Evolutionary conservation across 2,113 vertebrate genomes (phyloP), one percentile per base, ranked within the genome.

Genomic region (Cariama cristata): DNA sequence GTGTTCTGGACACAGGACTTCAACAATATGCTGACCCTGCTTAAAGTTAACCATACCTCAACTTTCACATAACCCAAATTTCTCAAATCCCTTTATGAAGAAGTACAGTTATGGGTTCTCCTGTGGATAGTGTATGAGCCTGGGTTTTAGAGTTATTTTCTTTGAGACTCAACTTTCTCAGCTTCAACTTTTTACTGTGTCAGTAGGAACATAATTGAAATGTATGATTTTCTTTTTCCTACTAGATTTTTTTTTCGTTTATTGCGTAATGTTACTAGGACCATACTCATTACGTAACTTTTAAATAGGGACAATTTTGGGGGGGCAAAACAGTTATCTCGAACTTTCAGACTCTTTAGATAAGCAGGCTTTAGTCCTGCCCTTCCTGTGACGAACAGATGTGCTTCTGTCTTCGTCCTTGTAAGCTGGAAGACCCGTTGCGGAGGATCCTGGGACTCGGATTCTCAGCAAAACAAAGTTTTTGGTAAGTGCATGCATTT

Each of bases 341-440:
- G 0, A 79, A 45, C 69, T 75, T 74, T 67, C 96, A 95, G 94
- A n/a, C 94, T 21, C 44, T 53, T 49, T 5, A 95, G 97, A 95
- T 96, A 96, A 95, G 94, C 89, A 96, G 86, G 55, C 86, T 75
- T 79, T 86, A 91, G 92, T 94, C 93, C 94, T 76, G 95, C 95
- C 96, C 96, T 96, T 96, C 90, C 93, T 94, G 95, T 89, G 96
- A 82, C 3, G 0, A 87, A 50, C 76, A 87, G 40, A 64, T 53
- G 47, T 14, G 62, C 49, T 72, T 66, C 63, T 94, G 60, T 14
- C 56, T 72, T 68, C 14, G 0, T 67, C 44, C 35, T 6, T 64
- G 40, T 81, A 24, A 81, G 76, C 66, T 50, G 19, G 14, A 75
- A 81, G 83, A 79, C 9, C 58, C 64, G 80, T 62, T 75, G 50